Percentiles rank a stretch among this genome's conserved stretches.
Conservation (phyloP, 1,140 invertebrate species). For the Chironomus striatipennis region DNA sequence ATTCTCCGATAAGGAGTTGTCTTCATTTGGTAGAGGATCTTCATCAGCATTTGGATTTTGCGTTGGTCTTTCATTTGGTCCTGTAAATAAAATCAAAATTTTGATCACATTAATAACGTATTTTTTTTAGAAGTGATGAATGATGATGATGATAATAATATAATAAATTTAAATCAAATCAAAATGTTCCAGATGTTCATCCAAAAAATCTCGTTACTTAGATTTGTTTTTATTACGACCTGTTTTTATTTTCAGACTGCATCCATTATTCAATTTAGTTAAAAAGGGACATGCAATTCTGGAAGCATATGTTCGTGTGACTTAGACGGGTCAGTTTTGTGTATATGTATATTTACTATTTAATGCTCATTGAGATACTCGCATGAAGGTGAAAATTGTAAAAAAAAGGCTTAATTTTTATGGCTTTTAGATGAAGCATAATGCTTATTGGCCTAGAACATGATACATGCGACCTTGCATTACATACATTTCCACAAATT, state of each 20-base stretch:
- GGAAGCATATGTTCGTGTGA: no score
- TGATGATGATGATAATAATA: not conserved
- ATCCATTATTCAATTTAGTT: not conserved
- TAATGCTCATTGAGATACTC: not conserved
- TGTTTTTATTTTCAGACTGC: not conserved
- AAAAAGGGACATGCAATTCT: not conserved
- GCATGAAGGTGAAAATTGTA: not conserved
- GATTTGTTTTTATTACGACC: not conserved
- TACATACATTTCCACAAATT: no score
- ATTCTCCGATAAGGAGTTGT: slow-evolving; percentile 25
- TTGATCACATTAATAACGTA: not conserved
- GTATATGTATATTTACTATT: not conserved
- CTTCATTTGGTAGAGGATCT: slow-evolving; percentile 33
- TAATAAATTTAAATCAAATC: not conserved
- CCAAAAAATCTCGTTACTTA: not conserved
- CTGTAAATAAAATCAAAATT: not conserved
- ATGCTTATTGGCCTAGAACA: not conserved
- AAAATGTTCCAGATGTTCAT: not conserved
- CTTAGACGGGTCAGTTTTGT: not conserved
- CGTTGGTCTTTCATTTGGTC: not conserved
- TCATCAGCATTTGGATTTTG: slow-evolving; percentile 29
- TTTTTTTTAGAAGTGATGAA: not conserved
- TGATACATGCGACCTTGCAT: no score
- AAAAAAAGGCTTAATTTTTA: not conserved
- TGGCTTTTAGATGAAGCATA: not conserved